phyloP scores from a whole-genome alignment of 1,140 invertebrate genomes.

The Lucilia cuprina region DNA sequence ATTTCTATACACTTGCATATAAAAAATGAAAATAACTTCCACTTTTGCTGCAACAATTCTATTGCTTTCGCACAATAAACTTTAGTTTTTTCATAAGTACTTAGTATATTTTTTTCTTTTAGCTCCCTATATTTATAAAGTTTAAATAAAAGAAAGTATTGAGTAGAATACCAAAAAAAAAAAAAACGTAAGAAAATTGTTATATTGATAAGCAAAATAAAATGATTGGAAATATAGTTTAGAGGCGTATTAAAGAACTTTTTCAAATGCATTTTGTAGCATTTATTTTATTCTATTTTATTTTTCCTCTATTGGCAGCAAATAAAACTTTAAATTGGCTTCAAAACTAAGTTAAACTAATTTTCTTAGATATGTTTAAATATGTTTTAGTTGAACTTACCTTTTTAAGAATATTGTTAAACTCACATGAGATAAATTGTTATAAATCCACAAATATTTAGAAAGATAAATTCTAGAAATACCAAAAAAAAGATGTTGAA shows the following conservation, averaged over 20 bases:
- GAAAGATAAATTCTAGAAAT: no score
- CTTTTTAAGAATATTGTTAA: no score
- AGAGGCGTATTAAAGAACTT: conserved; percentile 1
- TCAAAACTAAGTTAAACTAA: no score
- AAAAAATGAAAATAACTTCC: not conserved
- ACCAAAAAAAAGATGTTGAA: no score
- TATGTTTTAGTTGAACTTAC: no score
- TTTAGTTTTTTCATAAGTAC: not conserved
- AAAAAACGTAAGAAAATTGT: not conserved
- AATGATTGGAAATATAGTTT: conserved; percentile 14
- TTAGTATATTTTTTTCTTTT: not conserved
- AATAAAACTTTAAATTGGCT: no score
- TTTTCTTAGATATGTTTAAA: no score
- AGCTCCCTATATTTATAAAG: not conserved
- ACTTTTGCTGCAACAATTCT: not conserved
- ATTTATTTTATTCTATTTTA: no score
- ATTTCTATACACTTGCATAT: not conserved
- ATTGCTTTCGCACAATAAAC: not conserved
- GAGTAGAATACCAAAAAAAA: not conserved
- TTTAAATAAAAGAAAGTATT: not conserved
- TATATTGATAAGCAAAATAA: conserved; percentile 2
- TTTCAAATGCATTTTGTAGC: not conserved
- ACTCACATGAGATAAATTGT: no score
- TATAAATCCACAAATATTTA: no score
- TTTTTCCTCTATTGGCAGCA: no score